Evolutionary conservation across 2,888 invertebrate genomes (phyloP).

Genomic region (Acanthoscelides obtectus): DNA sequence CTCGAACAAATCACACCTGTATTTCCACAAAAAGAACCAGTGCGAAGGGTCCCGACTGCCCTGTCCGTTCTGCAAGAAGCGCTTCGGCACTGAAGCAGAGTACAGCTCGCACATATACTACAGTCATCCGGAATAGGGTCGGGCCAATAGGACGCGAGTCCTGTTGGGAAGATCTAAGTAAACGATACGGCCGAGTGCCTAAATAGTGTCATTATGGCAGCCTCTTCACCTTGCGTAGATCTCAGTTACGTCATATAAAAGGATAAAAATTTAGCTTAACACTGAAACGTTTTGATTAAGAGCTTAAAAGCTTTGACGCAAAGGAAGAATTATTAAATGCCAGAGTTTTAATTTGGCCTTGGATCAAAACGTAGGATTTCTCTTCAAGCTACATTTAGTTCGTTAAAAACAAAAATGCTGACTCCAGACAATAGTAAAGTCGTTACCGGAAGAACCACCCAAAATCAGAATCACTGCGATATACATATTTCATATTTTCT

Average conservation of each 20-base stretch:
- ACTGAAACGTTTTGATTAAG: no score
- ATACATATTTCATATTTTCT: no score
- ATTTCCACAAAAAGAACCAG: slow-evolving; percentile 47
- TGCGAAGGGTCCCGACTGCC: slow-evolving; percentile 46
- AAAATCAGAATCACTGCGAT: no score
- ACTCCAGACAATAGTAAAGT: no score
- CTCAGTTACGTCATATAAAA: not conserved
- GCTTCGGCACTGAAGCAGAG: slow-evolving; percentile 47
- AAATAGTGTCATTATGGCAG: not conserved
- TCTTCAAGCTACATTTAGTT: no score
- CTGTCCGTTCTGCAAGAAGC: slow-evolving; percentile 47
- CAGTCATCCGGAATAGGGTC: slow-evolving; percentile 45
- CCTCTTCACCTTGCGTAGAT: not conserved
- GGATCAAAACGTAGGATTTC: no score
- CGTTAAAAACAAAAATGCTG: no score
- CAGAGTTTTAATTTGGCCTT: no score
- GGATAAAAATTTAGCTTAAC: not conserved
- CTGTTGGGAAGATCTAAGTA: not conserved
- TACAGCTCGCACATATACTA: slow-evolving; percentile 49
- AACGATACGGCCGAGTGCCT: not conserved
- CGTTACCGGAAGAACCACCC: no score
- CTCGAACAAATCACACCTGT: slow-evolving; percentile 45
- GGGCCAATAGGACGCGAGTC: not conserved
- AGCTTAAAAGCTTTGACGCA: no score
- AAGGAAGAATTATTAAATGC: no score